Evolutionary conservation across 2,113 vertebrate species (phyloP).

Genomic region (Oncorhynchus nerka): DNA sequence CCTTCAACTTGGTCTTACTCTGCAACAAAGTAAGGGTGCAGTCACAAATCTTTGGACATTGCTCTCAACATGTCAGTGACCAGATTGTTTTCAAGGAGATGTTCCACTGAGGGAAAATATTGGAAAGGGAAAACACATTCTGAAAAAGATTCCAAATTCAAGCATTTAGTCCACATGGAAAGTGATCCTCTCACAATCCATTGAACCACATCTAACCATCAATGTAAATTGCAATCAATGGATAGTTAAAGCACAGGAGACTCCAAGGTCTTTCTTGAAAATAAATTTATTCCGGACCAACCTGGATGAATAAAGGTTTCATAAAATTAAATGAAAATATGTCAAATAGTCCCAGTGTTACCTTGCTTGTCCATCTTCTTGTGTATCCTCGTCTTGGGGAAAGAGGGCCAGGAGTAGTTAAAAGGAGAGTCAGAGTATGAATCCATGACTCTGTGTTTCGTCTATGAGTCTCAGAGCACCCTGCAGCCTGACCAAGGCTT

Average conservation of each 20-base stretch:
- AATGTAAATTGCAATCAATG: neutral
- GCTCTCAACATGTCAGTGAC: neutral
- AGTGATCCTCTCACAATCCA: neutral
- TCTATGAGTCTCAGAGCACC: slow-evolving; percentile 4
- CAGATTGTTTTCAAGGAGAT: neutral
- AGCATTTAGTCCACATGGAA: neutral
- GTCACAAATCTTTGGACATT: neutral
- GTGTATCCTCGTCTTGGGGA: slow-evolving; percentile 94
- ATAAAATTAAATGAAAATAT: neutral
- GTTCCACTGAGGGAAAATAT: neutral
- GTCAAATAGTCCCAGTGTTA: slow-evolving; percentile 57
- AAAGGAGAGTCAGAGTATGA: slow-evolving; percentile 98
- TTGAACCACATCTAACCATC: neutral
- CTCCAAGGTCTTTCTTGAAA: neutral
- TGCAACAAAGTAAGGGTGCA: neutral
- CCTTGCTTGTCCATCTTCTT: slow-evolving; percentile 86
- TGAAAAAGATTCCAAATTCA: neutral
- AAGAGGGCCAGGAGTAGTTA: slow-evolving; percentile 98
- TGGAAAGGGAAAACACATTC: neutral
- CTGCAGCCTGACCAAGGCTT: slow-evolving; percentile 28
- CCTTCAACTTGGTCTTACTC: neutral
- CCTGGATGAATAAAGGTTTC: neutral
- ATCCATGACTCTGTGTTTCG: slow-evolving; percentile 77
- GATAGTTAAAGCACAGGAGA: neutral
- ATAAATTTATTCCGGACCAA: neutral